phyloP scores from a whole-genome alignment of 2,888 invertebrate genomes.

The Aphelenchoides bicaudatus region DNA sequence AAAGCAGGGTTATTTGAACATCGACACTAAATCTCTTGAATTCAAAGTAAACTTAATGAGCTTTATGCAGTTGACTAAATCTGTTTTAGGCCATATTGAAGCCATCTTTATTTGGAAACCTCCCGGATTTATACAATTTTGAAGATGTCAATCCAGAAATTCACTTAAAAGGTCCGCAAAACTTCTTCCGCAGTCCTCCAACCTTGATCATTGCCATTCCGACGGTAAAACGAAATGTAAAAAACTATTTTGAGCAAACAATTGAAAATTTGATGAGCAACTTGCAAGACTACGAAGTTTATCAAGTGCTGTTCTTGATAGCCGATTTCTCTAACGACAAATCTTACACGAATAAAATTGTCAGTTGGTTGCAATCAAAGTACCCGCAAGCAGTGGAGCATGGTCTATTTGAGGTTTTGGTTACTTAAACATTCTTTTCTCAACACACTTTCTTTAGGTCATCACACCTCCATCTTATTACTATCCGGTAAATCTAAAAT shows the following conservation, averaged over 20 bases:
- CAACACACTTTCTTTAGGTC: conserved; percentile 23
- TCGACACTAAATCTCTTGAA: too few relatives aligned
- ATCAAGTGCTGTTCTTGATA: conserved; percentile 5
- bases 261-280: conserved; percentile 9
- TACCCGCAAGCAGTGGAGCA: not conserved
- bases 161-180: not conserved
- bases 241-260: conserved; percentile 6
- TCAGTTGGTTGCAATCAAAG: not conserved
- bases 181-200: conserved; percentile 33
- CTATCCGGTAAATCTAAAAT: conserved; percentile 61
- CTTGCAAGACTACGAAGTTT: not conserved
- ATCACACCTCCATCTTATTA: conserved; percentile 62
- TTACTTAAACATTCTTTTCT: conserved; percentile 15
- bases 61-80: too few relatives aligned
- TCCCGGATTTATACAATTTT: conserved; percentile 4
- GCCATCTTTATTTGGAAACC: not conserved
- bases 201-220: conserved; percentile 30
- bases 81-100: too few relatives aligned
- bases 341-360: not conserved
- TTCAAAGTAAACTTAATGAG: too few relatives aligned
- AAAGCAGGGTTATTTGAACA: too few relatives aligned
- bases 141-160: not conserved
- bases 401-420: conserved; percentile 34
- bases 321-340: conserved; percentile 3
- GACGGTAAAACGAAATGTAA: conserved; percentile 21